Evolutionary conservation across 2,113 vertebrate genomes (phyloP).

Genomic region (Orcinus orca): DNA sequence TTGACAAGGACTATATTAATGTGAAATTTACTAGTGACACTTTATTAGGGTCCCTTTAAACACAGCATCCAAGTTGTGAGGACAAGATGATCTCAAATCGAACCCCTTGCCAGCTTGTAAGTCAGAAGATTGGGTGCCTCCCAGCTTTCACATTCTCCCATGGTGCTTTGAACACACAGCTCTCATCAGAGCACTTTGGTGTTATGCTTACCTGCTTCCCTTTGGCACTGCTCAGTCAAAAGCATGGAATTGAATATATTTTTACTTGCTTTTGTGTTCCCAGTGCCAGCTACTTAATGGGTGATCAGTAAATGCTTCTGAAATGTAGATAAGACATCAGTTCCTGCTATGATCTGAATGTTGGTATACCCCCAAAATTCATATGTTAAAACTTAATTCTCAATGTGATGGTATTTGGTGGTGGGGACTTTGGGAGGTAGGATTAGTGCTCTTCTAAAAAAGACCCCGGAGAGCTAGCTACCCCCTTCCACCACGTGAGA

Average conservation of each 20-base stretch:
- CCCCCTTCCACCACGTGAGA: background rate
- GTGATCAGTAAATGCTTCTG: background rate
- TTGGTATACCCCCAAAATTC: background rate
- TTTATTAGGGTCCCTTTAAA: background rate
- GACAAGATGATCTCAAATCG: background rate
- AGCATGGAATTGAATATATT: background rate
- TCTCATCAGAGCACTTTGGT: background rate
- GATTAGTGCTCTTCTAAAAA: background rate
- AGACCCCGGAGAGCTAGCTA: background rate
- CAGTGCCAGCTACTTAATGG: background rate
- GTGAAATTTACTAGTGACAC: constrained; percentile 1
- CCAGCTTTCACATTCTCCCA: background rate
- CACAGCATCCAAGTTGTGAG: background rate
- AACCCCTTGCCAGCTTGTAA: background rate
- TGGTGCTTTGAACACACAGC: background rate
- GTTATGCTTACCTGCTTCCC: background rate
- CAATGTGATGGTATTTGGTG: background rate
- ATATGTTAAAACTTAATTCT: background rate
- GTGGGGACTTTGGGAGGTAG: background rate
- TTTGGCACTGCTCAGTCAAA: background rate
- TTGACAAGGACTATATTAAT: background rate
- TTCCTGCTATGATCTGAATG: background rate
- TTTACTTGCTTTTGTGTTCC: background rate
- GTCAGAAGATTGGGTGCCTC: background rate
- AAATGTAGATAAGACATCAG: background rate